Evolutionary conservation across 2,888 invertebrate species (phyloP), one percentile per base, ranked within the genome.

Genomic region (Alentia gelatinosa): DNA sequence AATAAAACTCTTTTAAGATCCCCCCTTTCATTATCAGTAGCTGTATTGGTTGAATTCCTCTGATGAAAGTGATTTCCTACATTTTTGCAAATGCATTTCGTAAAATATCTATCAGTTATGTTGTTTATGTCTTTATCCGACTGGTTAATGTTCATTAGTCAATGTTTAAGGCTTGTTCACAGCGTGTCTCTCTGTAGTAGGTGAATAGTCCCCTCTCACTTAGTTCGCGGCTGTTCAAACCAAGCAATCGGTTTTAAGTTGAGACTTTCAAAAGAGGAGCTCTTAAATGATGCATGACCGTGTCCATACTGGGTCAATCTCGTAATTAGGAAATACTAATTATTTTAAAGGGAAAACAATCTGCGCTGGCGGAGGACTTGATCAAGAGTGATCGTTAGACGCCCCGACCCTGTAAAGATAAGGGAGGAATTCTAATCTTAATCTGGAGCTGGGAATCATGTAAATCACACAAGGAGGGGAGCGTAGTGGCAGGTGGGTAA

Each of bases 251-350:
- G 79, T 79, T 79, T 79, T 79, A 79, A 79, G 79, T 39, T 79
- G 79, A 79, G 35, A 79, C 39, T 79, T 79, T 39, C 79, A 39
- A 79, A 39, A 37, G 37, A 79, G 35, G 79, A 19, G n/a, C 37
- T 30, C 39, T 39, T 39, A 79, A 79, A 47, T 86, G 86, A 86
- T 50, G 86, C 42, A 86, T 86, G 26, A 19, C 30, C 15, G 19
- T 42, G 26, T 23, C 47, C 86, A 86, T 86, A 26, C 50, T 86
- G 42, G 86, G 50, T 86, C 42, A 86, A 86, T 47, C 47, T 47
- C 12, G 86, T 86, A 86, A 86, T 86, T 86, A 86, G 47, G 50
- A 86, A 86, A 86, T 86, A 30, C 42, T 86, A 86, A 86, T 86
- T 86, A 86, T 47, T 86, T 47, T 86, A 47, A 47, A 47, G 47